Base-by-base conservation (phyloP, 1,140 invertebrate species). In the Drosophila grimshawi region DNA sequence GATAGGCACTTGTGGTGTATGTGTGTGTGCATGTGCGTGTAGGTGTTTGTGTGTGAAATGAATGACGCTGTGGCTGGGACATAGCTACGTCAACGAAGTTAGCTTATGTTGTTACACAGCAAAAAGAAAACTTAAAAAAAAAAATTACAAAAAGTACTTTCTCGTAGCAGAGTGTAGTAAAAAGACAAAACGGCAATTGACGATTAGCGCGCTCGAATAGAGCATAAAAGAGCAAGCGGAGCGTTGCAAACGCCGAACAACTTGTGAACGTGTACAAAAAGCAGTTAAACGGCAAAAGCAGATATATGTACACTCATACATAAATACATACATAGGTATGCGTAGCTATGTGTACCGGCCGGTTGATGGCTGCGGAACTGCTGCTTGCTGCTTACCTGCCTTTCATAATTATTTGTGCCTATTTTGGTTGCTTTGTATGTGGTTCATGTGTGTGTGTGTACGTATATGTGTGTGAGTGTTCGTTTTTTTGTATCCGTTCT, bases 181-280 rank as follows among this genome's bases (percentile, higher is more conserved):
- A 79, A 65, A 79, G 53, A 48, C 57, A 75, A 80, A 70, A 64
- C 57, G 75, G 51, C 55, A 52, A 69, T 51, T 37, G 51, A 65
- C 63, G 56, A 49, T n/a, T 43, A 53, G 59, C 66, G 55, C 59
- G 71, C 57, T 62, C 60, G 8, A 64, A 80, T 37, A 53, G 35
- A 64, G 63, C 56, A 81, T 66, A 29, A 66, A 52, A 69, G 35
- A 77, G 78, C 70, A 56, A 79, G 76, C 65, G 43, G 62, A 86
- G 65, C 71, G 77, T 80, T 85, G 73, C 68, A 75, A 83, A 83
- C 52, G 62, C 64, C 82, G 67, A 76, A 72, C 75, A 86, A 83
- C 66, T 85, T 89, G 83, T 90, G 78, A 88, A 88, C 80, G 85
- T 88, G 74, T 89, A 89, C 80, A 89, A 88, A 83, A 78, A 88